Evolutionary conservation across 2,888 invertebrate species (phyloP).

Genomic region (Chrysodeixis includens): DNA sequence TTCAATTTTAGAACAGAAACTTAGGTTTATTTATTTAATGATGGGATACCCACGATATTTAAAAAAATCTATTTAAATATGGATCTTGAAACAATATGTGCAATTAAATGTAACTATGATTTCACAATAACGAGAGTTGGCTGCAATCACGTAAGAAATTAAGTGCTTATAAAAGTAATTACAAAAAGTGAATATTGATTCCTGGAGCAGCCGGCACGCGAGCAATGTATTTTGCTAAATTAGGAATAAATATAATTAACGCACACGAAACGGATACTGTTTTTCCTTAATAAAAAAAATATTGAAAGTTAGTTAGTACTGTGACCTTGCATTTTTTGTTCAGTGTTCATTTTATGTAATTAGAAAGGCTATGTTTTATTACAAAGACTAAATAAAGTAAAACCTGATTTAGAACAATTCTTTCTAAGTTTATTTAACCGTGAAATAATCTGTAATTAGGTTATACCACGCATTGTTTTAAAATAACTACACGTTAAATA

Average conservation of each 20-base stretch:
- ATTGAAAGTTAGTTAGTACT: conserved; percentile 55
- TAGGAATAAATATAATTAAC: conserved; percentile 34
- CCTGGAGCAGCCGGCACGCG: background rate
- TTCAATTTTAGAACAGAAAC: too few relatives aligned
- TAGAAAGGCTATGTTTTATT: conserved; percentile 52
- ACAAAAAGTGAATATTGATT: background rate
- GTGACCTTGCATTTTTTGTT: conserved; percentile 60
- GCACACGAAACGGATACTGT: conserved; percentile 56
- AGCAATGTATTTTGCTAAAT: background rate
- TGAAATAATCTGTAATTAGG: conserved; percentile 2
- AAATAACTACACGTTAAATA: background rate
- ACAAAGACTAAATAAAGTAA: conserved; percentile 28
- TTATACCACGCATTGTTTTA: background rate
- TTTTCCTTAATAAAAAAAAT: conserved; percentile 62
- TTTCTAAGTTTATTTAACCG: conserved; percentile 23
- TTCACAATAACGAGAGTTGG: background rate
- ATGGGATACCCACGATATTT: too few relatives aligned
- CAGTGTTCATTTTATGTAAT: conserved; percentile 41
- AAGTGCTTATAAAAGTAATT: too few relatives aligned
- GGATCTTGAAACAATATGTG: too few relatives aligned
- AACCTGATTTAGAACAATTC: conserved; percentile 20
- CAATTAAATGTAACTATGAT: too few relatives aligned
- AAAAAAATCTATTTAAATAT: too few relatives aligned
- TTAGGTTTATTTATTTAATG: too few relatives aligned
- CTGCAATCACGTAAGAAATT: background rate